Conservation (phyloP, 1,140 invertebrate species). For the Parasteatoda tepidariorum region DNA sequence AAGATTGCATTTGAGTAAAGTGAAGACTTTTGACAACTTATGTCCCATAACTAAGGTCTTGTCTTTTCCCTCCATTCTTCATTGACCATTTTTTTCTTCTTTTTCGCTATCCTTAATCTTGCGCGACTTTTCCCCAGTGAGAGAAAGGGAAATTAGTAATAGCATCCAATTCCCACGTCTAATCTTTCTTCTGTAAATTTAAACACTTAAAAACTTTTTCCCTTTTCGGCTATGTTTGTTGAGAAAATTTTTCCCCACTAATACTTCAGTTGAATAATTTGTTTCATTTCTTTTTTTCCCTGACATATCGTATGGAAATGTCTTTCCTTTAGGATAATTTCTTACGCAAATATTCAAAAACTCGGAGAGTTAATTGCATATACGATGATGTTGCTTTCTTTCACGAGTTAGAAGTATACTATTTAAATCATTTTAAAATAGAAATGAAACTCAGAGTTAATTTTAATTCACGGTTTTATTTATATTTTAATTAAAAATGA, state of each 20-base stretch:
- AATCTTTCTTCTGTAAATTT: conserved; percentile 60
- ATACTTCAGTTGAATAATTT: conserved; percentile 49
- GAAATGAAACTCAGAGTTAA: too few species aligned
- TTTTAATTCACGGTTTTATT: too few species aligned
- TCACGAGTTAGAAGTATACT: too few species aligned
- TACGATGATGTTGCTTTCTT: too few species aligned
- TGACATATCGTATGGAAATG: conserved; percentile 51
- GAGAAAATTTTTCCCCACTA: conserved; percentile 36
- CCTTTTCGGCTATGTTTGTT: conserved; percentile 41
- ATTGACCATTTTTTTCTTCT: conserved; percentile 20
- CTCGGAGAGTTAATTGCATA: too few species aligned
- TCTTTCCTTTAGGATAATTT: conserved; percentile 50
- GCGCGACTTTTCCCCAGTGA: conserved; percentile 27
- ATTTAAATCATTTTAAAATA: too few species aligned
- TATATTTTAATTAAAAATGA: too few species aligned
- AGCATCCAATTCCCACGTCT: conserved; percentile 55
- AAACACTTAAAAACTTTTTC: conserved; percentile 37
- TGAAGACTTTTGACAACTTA: conserved; percentile 52
- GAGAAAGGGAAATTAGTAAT: conserved; percentile 49
- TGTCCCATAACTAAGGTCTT: conserved; percentile 54
- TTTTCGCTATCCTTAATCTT: conserved; percentile 43
- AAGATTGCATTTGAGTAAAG: conserved; percentile 27
- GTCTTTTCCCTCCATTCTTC: conserved; percentile 28
- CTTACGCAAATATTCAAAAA: too few species aligned
- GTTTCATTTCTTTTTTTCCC: conserved; percentile 49